Conservation (phyloP, 2,888 invertebrate genomes). For the Calameuta pallipes region DNA sequence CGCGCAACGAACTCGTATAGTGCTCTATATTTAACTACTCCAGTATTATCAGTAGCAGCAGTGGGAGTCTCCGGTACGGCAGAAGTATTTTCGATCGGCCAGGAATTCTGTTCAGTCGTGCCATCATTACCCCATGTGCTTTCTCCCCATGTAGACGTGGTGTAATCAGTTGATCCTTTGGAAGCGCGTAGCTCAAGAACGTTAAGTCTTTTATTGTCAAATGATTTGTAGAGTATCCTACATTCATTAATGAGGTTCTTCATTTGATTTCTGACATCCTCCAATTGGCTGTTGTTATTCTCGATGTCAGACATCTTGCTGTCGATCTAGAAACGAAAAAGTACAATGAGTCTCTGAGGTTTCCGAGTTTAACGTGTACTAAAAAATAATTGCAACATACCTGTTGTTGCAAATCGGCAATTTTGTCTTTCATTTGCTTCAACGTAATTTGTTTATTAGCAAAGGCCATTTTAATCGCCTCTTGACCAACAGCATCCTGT, state of each 20-base stretch:
- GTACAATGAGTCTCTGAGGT: too few species aligned
- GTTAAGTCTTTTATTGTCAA: slow-evolving; percentile 73
- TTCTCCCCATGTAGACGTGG: slow-evolving; percentile 73
- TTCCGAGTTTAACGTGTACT: background rate
- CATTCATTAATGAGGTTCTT: slow-evolving; percentile 77
- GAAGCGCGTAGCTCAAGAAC: slow-evolving; percentile 71
- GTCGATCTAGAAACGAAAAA: slow-evolving; percentile 71
- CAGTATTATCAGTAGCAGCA: slow-evolving; percentile 61
- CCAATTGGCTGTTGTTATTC: slow-evolving; percentile 80
- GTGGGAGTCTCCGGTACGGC: slow-evolving; percentile 48
- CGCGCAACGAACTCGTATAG: slow-evolving; percentile 94
- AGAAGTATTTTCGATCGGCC: slow-evolving; percentile 47
- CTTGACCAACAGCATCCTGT: slow-evolving; percentile 68
- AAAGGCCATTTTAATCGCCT: slow-evolving; percentile 73
- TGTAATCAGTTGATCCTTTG: slow-evolving; percentile 64
- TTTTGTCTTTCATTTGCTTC: slow-evolving; percentile 77
- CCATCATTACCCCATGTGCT: slow-evolving; percentile 70
- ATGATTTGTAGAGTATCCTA: slow-evolving; percentile 74
- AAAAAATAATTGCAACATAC: slow-evolving; percentile 44
- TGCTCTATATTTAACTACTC: slow-evolving; percentile 82
- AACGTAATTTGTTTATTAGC: slow-evolving; percentile 79
- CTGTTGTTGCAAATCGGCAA: slow-evolving; percentile 79
- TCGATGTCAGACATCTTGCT: slow-evolving; percentile 84
- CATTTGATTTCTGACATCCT: slow-evolving; percentile 78
- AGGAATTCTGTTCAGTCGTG: slow-evolving; percentile 58